Percentiles rank a stretch among this genome's conserved stretches.
Conservation (phyloP, 2,797 vertebrate genomes). For the Molossus alvarezi region DNA sequence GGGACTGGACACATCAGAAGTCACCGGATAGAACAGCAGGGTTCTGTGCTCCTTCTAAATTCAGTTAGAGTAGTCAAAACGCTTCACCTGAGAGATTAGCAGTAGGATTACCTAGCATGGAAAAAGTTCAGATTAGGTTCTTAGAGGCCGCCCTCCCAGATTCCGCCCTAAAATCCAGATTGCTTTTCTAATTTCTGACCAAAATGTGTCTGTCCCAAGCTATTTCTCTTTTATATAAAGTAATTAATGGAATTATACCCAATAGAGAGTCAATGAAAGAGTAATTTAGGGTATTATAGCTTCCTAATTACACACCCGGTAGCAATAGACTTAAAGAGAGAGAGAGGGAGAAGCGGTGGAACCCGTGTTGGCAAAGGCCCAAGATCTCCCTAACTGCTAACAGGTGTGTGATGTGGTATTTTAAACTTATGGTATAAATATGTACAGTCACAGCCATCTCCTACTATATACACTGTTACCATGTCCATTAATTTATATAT, state of each 20-base stretch:
- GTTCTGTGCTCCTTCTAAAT: neutral
- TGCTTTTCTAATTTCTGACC: constrained; percentile 27
- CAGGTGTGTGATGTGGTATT: neutral
- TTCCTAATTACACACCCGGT: constrained; percentile 7
- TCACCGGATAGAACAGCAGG: neutral
- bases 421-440: neutral
- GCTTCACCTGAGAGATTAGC: neutral
- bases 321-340: neutral
- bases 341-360: neutral
- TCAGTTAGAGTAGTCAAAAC: neutral
- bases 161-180: neutral
- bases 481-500: neutral
- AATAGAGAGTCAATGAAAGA: constrained; percentile 10
- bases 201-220: constrained; percentile 1
- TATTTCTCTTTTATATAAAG: constrained; percentile 35
- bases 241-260: constrained; percentile 1
- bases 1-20: neutral
- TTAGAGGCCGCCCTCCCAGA: neutral
- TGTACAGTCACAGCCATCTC: neutral
- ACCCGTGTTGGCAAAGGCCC: neutral
- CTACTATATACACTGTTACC: neutral
- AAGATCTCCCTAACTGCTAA: neutral
- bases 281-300: neutral
- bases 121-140: neutral
- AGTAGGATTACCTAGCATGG: neutral